Conservation (phyloP, 2,113 vertebrate genomes). For the Dicentrarchus labrax region DNA sequence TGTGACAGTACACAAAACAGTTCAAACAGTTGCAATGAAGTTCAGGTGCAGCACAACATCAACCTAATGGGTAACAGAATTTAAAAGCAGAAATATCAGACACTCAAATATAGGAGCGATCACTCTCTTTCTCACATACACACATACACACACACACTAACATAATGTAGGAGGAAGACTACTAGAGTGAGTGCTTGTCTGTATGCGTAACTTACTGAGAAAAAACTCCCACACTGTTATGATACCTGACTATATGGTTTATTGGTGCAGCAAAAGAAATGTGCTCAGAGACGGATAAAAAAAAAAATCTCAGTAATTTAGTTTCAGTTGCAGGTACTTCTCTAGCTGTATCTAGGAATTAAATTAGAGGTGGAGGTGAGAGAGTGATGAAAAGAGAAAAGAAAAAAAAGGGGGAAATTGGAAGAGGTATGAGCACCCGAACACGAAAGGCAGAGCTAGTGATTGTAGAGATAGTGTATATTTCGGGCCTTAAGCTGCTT, state of each 20-base stretch:
- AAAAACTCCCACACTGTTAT: constrained; percentile 20
- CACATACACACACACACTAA: not conserved
- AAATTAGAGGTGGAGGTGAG: constrained; percentile 42
- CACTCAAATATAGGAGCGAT: constrained; percentile 1
- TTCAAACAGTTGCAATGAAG: not conserved
- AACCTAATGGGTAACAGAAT: not conserved
- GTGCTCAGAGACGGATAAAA: not conserved
- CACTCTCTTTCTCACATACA: no score
- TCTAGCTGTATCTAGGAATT: constrained; percentile 20
- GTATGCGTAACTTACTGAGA: constrained; percentile 1
- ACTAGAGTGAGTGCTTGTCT: constrained; percentile 21
- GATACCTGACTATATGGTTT: constrained; percentile 22
- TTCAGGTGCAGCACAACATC: not conserved
- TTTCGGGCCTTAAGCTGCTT: constrained; percentile 30
- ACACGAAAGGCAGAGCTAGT: constrained; percentile 3
- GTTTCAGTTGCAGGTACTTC: constrained; percentile 38
- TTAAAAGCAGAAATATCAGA: not conserved
- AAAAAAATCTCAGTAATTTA: constrained; percentile 32
- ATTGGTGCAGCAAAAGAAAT: constrained; percentile 37
- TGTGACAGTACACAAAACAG: not conserved
- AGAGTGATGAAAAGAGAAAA: constrained; percentile 23
- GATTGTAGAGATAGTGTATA: constrained; percentile 34
- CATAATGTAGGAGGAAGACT: not conserved
- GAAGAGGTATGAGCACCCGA: not conserved
- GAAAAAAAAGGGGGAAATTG: constrained; percentile 3